Base-by-base conservation (phyloP, 2,888 invertebrate genomes). In the Acholoe squamosa region DNA sequence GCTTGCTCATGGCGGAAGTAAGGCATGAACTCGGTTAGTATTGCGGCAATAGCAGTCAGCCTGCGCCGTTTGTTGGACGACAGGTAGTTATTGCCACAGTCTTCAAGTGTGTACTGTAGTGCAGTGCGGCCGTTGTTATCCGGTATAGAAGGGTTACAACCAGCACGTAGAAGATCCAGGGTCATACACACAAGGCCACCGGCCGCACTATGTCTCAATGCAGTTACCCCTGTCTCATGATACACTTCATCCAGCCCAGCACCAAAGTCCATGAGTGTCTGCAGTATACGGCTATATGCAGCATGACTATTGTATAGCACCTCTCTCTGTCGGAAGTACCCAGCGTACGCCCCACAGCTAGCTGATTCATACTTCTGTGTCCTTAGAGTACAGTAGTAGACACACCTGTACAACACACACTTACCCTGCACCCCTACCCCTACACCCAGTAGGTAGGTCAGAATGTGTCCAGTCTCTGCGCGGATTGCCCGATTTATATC, bases 91-190 rank as follows among this genome's bases (percentile, higher is more conserved):
- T 80, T 80, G 80, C 34, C 80, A n/a, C 80, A 80, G 25, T 80
- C 80, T 7, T 80, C 80, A 10, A 80, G 80, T 43, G 80, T 43
- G 43, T 80, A 80, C 80, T 80, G 80, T 16, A 80, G 80, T 19
- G 80, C 80, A 12, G 80, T 80, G 34, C 80, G n/a, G 34, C 80
- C 80, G 33, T 80, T 80, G 80, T 80, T 80, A 22, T 80, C 80
- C n/a, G 80, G 80, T 7, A 80, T 19, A 16, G 34, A 34, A 5
- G 80, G 80, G 80, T 80, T 43, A 16, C 34, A 33, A 43, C 80
- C 80, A 10, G 80, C 80, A 19, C 80, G 33, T 14, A 80, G 80
- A 1, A 80, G 80, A 10, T 31, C 43, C 16, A 80, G 80, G 19
- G 80, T 43, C 80, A 80, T 19, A 43, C 80, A 80, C 22, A 80